Percentiles rank a stretch among this genome's conserved stretches.
Evolutionary conservation across 2,888 invertebrate genomes (phyloP).

Genomic region (Lypha dubia): DNA sequence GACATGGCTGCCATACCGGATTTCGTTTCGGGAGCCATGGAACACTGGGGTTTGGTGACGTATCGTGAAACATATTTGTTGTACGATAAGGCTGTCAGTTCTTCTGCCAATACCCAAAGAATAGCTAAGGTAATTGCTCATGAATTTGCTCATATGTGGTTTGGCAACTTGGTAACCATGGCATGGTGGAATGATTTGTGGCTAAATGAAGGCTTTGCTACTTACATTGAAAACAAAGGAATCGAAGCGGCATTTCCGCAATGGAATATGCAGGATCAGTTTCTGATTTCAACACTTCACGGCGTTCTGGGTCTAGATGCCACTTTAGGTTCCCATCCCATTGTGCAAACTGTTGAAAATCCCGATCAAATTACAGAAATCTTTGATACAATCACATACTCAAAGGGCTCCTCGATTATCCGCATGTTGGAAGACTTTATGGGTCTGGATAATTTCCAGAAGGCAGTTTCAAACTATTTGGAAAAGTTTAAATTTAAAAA

Average conservation of each 20-base stretch:
- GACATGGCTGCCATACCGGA: constrained; percentile 83
- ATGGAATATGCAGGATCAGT: constrained; percentile 93
- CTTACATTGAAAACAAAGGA: constrained; percentile 94
- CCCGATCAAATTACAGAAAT: constrained; percentile 96
- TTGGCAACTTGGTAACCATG: constrained; percentile 96
- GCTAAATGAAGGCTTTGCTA: constrained; percentile 97
- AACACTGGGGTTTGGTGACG: constrained; percentile 97
- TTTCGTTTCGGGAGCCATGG: constrained; percentile 92
- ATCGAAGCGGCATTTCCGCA: constrained; percentile 88
- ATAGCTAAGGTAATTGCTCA: constrained; percentile 94
- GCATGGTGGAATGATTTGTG: constrained; percentile 97
- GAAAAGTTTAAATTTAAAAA: constrained; percentile 89
- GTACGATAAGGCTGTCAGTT: constrained; percentile 89
- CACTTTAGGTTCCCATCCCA: constrained; percentile 93
- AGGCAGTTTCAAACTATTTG: constrained; percentile 90
- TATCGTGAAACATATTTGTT: constrained; percentile 94
- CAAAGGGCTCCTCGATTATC: constrained; percentile 94
- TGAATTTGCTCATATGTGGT: constrained; percentile 98
- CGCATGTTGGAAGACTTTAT: constrained; percentile 95
- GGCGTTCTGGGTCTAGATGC: constrained; percentile 90
- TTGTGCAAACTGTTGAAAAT: constrained; percentile 92
- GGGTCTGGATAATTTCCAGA: constrained; percentile 87
- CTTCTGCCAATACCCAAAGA: constrained; percentile 89
- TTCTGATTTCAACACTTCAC: constrained; percentile 89
- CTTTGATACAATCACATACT: constrained; percentile 95